These are phyloP conservation scores for Xenotilapia longispinis DNA, from an alignment of 2,113 vertebrate species.

Conservation along the genomic window DNA sequence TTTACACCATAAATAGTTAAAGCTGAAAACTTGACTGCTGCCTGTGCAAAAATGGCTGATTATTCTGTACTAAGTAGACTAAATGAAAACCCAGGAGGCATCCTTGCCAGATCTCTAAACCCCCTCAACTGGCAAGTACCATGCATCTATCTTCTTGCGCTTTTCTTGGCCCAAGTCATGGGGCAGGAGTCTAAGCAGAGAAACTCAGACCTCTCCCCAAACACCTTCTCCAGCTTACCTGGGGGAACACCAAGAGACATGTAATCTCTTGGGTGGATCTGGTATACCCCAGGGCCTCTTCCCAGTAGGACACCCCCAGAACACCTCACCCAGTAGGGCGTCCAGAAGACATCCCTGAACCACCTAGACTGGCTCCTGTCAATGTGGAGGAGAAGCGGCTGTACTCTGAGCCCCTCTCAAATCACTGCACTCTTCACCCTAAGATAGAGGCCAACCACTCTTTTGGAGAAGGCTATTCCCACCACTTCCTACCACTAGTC, in stretches of 20 bases:
- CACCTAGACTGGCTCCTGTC: background rate
- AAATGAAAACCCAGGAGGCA: background rate
- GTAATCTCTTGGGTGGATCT: background rate
- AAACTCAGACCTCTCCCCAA: background rate
- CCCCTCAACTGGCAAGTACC: background rate
- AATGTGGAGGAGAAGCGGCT: background rate
- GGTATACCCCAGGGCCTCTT: background rate
- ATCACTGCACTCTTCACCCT: background rate
- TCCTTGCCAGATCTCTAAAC: background rate
- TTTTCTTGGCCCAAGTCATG: background rate
- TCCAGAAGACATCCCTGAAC: background rate
- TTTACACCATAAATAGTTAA: background rate
- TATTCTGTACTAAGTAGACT: background rate
- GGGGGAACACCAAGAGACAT: background rate
- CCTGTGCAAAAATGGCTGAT: background rate
- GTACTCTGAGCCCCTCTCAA: background rate
- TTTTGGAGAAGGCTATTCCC: background rate
- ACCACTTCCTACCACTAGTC: background rate
- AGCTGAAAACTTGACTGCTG: background rate
- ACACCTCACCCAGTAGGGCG: background rate
- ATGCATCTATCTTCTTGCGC: background rate
- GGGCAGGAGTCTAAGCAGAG: background rate
- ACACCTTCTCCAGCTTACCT: background rate
- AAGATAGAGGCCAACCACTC: background rate
- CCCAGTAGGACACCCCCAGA: background rate